A percentile compares a stretch with the other conserved stretches of the same genome.
Evolutionary conservation across 2,797 vertebrate genomes (phyloP).

Genomic region (Hephaestus fuliginosus): DNA sequence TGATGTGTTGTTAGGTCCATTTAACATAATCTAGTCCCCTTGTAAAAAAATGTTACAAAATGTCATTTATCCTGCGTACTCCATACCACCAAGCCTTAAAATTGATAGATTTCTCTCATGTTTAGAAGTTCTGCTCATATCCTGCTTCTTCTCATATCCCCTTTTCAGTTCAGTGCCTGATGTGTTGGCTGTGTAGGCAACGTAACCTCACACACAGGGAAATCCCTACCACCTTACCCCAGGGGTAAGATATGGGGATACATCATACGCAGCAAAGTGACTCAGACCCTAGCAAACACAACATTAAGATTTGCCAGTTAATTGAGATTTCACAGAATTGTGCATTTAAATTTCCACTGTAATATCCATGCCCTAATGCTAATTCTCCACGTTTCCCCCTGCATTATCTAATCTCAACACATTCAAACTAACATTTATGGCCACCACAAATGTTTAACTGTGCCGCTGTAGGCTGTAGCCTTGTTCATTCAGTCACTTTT

Average conservation of each 20-base stretch:
- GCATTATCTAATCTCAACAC: background rate
- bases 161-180: background rate
- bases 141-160: background rate
- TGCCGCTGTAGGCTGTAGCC: background rate
- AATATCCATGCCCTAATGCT: slow-evolving; percentile 2
- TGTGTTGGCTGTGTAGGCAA: background rate
- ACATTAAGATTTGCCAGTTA: slow-evolving; percentile 2
- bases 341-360: slow-evolving; percentile 15
- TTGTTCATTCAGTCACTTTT: background rate
- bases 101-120: background rate
- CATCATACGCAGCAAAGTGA: background rate
- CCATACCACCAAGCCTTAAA: background rate
- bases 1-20: background rate
- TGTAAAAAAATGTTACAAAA: background rate
- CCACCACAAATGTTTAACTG: background rate
- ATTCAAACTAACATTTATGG: background rate
- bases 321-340: slow-evolving; percentile 49
- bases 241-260: background rate
- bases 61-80: background rate
- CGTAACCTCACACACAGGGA: background rate
- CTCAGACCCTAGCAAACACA: background rate
- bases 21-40: background rate
- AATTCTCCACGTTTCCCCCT: background rate
- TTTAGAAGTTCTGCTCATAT: background rate
- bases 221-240: slow-evolving; percentile 16